Conservation (phyloP, 2,113 vertebrate genomes). For the Cepphus grylle region DNA sequence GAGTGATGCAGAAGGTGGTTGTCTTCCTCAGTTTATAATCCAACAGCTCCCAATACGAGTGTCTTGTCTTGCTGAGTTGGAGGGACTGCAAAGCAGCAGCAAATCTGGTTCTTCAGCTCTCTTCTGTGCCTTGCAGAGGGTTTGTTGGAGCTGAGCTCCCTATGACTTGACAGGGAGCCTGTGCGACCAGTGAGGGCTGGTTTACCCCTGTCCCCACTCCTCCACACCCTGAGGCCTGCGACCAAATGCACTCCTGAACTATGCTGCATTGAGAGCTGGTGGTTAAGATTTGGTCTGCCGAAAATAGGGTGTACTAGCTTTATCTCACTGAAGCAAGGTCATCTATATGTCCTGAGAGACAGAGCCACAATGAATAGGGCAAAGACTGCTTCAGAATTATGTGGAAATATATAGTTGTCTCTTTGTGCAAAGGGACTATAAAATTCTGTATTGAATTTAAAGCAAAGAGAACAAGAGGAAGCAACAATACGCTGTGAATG, state of each 20-base stretch:
- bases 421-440: not conserved
- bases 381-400: not conserved
- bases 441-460: slow-evolving; percentile 27
- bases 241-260: not conserved
- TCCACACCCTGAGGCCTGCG: accelerated
- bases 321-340: not conserved
- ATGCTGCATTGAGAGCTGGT: not conserved
- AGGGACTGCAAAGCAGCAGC: not conserved
- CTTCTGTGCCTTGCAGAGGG: not conserved
- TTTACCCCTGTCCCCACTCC: not conserved
- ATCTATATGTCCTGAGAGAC: not conserved
- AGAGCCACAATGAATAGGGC: not conserved
- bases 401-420: not conserved
- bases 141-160: not conserved
- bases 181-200: not conserved
- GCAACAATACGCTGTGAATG: not conserved
- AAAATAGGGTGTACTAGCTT: not conserved
- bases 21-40: not conserved
- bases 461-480: not conserved
- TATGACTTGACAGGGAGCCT: not conserved
- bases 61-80: not conserved
- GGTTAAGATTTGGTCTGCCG: not conserved
- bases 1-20: not conserved
- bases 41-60: not conserved
- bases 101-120: not conserved